Evolutionary conservation across 1,140 invertebrate genomes (phyloP), one percentile per base, ranked within the genome.

Genomic region (Drosophila lacteicornis): DNA sequence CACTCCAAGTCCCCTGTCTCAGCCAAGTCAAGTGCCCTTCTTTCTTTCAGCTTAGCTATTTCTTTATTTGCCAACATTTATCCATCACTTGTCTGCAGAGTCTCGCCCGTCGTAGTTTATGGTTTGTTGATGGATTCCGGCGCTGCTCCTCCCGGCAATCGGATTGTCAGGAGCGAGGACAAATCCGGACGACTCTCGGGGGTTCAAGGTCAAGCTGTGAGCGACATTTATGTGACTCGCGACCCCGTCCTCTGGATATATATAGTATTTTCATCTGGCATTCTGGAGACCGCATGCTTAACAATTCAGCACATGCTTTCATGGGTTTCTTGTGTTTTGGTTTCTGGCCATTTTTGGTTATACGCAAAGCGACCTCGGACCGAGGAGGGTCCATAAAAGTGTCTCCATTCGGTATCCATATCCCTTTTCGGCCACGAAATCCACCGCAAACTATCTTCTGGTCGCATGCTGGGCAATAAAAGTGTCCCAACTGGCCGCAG

Each of bases 361-460:
- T 88, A 83, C 83, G 80, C 84, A 83, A 83, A 77, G 68, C 65
- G 43, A 76, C 45, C 43, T 11, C 33, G 9, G 8, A 11, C 33
- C 33, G 33, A 11, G 33, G 33, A 11, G 13, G 47, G 50, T 79
- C 68, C 68, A 84, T 84, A 69, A 84, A 82, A 84, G 69, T 78
- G 74, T 78, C 68, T 67, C 74, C 55, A 56, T 38, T 38, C 12
- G 36, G 53, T 11, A 15, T 58, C 43, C 56, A 50, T 46, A 57
- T 70, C 43, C 69, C 62, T 51, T 74, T 78, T 75, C 80, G 61
- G 77, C 82, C 84, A 88, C 84, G 77, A 81, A 86, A 87, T 87
- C 84, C 85, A 87, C 84, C 84, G 78, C 84, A 87, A 87, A 77
- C 85, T 87, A 88, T 81, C 82, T 87, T 88, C 82, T 88, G 61